Base-by-base conservation (phyloP, 2,113 vertebrate species). In the Calyptommatus sinebrachiatus region DNA sequence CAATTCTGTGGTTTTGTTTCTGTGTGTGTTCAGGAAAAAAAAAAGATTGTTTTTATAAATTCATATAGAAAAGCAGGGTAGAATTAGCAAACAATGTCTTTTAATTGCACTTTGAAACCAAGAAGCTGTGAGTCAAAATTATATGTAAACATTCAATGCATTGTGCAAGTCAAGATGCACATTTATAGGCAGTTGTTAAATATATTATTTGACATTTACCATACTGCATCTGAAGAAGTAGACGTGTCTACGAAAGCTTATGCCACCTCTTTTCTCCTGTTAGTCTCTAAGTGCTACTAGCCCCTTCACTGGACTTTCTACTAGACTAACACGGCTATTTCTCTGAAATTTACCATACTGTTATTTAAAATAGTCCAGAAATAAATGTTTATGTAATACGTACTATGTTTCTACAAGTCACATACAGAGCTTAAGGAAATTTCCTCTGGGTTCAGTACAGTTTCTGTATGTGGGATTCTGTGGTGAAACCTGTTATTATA, bases 301-400 rank as follows among this genome's bases (percentile, higher is more conserved):
- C n/a, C n/a, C n/a, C n/a, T n/a, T n/a, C n/a, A n/a, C n/a, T n/a
- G n/a, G n/a, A n/a, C n/a, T n/a, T n/a, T n/a, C n/a, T n/a, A n/a
- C n/a, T n/a, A n/a, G n/a, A n/a, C n/a, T n/a, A n/a, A n/a, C n/a
- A n/a, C n/a, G n/a, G n/a, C n/a, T n/a, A n/a, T n/a, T n/a, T n/a
- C n/a, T n/a, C n/a, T 68, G 18, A 85, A 79, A 50, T 0, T 1
- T 82, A 26, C 69, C 28, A 0, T 7, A 18, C 28, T 31, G 50
- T 29, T 72, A 22, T 82, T 53, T 67, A 79, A 80, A 88, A 85
- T 76, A 84, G 81, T 83, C 83, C 73, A 61, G 68, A 78, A 88
- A 88, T 88, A 67, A 41, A 26, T 50, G 70, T 4, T 5, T 84
- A 82, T 84, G 61, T 5, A 57, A 18, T 4, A 18, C 53, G 18